phyloP scores from a whole-genome alignment of 1,140 invertebrate genomes.

The Reticulitermes speratus region DNA sequence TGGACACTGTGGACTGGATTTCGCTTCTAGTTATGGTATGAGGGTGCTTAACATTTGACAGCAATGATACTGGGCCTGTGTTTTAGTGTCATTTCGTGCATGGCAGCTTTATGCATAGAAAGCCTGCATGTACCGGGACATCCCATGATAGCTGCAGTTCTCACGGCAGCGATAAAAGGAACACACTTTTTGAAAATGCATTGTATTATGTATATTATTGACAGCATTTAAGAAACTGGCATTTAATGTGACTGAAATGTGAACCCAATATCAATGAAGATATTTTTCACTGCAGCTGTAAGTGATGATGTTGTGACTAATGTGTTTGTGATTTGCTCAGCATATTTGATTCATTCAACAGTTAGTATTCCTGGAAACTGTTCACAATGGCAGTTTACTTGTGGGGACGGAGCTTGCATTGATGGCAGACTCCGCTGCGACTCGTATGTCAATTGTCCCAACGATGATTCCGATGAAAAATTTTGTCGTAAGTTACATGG shows the following conservation, averaged over 20 bases:
- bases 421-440: conserved; percentile 56
- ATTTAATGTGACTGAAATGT: not conserved
- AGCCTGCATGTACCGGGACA: too few relatives aligned
- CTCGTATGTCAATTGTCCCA: conserved; percentile 63
- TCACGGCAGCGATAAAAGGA: too few relatives aligned
- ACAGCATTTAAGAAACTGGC: too few relatives aligned
- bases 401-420: conserved; percentile 69
- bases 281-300: not conserved
- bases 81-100: too few relatives aligned
- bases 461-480: conserved; percentile 65
- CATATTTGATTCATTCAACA: not conserved
- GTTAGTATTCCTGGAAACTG: not conserved
- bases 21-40: too few relatives aligned
- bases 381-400: conserved; percentile 49
- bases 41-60: too few relatives aligned
- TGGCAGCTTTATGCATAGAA: too few relatives aligned
- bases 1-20: too few relatives aligned
- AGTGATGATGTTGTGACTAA: conserved; percentile 1
- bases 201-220: too few relatives aligned
- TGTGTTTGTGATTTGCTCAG: not conserved
- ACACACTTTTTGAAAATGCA: too few relatives aligned
- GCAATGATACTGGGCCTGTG: too few relatives aligned
- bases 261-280: not conserved
- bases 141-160: too few relatives aligned
- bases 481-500: conserved; percentile 50